phyloP scores from a whole-genome alignment of 2,797 vertebrate species.

The Cirrhinus molitorella region DNA sequence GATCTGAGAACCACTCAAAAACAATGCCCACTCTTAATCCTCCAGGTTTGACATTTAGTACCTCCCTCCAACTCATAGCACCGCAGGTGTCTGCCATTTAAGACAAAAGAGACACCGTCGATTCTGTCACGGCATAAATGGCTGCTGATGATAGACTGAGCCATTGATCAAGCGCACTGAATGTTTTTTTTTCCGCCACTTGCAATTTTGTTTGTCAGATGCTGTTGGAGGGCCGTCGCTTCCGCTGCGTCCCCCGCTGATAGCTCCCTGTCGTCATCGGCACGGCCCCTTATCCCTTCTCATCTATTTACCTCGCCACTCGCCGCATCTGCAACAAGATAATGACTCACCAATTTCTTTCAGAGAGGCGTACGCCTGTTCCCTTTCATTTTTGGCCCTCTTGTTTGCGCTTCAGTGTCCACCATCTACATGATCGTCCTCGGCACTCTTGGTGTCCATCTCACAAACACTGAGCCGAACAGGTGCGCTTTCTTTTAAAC shows the following conservation, averaged over 20 bases:
- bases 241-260: constrained; percentile 56
- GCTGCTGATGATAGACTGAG: constrained; percentile 71
- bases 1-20: constrained; percentile 7
- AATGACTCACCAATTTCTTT: constrained; percentile 57
- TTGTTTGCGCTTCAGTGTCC: neutral
- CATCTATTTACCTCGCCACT: constrained; percentile 54
- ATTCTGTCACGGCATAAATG: constrained; percentile 68
- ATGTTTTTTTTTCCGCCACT: constrained; percentile 22
- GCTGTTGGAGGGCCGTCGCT: constrained; percentile 40
- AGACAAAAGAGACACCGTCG: constrained; percentile 69
- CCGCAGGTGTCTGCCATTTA: constrained; percentile 73
- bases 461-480: neutral
- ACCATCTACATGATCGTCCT: neutral
- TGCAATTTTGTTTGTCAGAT: constrained; percentile 67
- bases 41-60: constrained; percentile 59
- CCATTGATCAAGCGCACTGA: constrained; percentile 54
- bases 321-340: constrained; percentile 46
- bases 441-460: constrained; percentile 19
- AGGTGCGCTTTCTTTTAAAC: constrained; percentile 17
- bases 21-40: constrained; percentile 20
- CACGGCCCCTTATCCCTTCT: constrained; percentile 62
- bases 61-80: constrained; percentile 53
- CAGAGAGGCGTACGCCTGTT: neutral
- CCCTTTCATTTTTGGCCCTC: constrained; percentile 10
- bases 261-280: constrained; percentile 60